Base-by-base conservation (phyloP, 2,888 invertebrate genomes). In the Agrochola lychnidis region DNA sequence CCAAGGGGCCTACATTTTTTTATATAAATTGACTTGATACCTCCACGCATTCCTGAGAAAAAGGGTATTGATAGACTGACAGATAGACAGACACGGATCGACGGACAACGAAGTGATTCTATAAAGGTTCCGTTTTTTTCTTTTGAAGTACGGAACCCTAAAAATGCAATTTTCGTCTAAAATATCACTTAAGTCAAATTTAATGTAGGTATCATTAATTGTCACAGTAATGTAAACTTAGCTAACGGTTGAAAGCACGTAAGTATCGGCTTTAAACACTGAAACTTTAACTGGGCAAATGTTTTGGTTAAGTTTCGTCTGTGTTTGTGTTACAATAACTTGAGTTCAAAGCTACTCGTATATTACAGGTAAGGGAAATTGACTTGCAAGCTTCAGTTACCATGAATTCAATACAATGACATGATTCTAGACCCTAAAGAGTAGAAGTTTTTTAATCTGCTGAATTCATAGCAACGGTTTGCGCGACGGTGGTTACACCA, bases 281-380 rank as follows among this genome's bases (percentile, higher is more conserved):
- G 14, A 45, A 53, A 53, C 42, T 30, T 56, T 30, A 63, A 25
- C 36, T 48, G 40, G 25, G 22, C 36, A 40, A 48, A 78, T 40
- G 25, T 53, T 77, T 77, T 36, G 16, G 14, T 25, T 14, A 42
- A 19, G n/a, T 79, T 68, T 48, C 9, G 9, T 40, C 9, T 48
- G 16, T 78, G 16, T 22, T 25, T 25, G 1, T 14, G 22, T 56
- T 22, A 62, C 25, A 19, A n/a, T 45, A 45, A 56, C 30, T 76
- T 61, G 10, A 53, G 12, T 30, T 42, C 14, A 42, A 22, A 62
- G 16, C 19, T 40, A 40, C 6, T 61, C 6, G 16, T n/a, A 53
- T 36, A 56, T n/a, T 16, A 36, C n/a, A 36, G 14, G 66, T 19
- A 30, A 56, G 10, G 36, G n/a, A n/a, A 7, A 57, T 36, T 5